Evolutionary conservation across 2,797 vertebrate genomes (phyloP), one percentile per base, ranked within the genome.

Genomic region (Sebastes taczanowskii): DNA sequence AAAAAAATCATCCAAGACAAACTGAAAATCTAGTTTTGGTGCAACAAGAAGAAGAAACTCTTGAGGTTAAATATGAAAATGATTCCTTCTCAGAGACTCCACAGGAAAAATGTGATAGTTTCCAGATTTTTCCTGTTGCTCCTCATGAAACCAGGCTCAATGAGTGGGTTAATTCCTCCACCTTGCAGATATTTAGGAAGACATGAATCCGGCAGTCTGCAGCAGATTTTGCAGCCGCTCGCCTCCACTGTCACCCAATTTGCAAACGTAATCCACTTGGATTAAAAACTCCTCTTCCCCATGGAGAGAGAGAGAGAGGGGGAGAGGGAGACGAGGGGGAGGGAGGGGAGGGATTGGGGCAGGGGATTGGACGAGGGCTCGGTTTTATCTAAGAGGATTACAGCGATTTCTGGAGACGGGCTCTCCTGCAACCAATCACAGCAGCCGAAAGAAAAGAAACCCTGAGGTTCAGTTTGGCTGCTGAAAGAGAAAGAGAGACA

Each of bases 371-470:
- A 89, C 79, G 89, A 95, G 88, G 86, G 92, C 92, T 95, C 94
- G 86, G 95, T 89, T 92, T 91, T 95, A 95, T 96, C 94, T 96
- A 95, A 95, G 91, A 81, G 96, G 97, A 97, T 98, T 97, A 97
- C 83, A 95, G 95, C 92, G 90, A 94, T 96, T 96, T 95, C 93
- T 94, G 92, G 92, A 96, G 96, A 96, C 84, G 91, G 95, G 91
- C 78, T 91, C 86, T n/a, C 22, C 78, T 72, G 84, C 81, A 71
- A 92, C 94, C 92, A 94, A 90, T 94, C 76, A 67, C 90, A 92
- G 87, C 63, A 1, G 74, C 79, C 22, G 65, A 73, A 88, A 67
- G 74, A 66, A 78, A 84, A 89, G 84, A 87, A 79, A 71, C 76
- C 71, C 67, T 4, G 60, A 80, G 82, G 72, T 81, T 82, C 78